phyloP scores from a whole-genome alignment of 1,140 invertebrate species.

The Phymorhynchus buccinoides region DNA sequence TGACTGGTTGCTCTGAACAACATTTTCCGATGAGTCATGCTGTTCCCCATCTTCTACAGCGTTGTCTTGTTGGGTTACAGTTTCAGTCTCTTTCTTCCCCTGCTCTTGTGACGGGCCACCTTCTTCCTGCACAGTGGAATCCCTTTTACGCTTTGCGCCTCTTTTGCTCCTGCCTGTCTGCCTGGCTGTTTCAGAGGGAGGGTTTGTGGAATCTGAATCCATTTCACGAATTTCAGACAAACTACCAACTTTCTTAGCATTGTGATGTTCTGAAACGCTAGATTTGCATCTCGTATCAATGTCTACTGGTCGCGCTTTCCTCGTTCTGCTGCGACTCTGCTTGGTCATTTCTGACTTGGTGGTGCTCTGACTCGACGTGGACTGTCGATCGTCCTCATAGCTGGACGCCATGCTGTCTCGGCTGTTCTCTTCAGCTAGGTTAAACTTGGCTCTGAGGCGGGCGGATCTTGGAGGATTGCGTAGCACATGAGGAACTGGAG shows the following conservation, averaged over 20 bases:
- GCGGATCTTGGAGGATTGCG: slow-evolving; percentile 29
- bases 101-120: background rate
- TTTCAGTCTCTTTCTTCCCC: slow-evolving; percentile 1
- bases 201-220: background rate
- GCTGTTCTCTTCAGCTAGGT: slow-evolving; percentile 13
- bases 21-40: background rate
- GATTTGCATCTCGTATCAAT: background rate
- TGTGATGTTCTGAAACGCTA: background rate
- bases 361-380: slow-evolving; percentile 20
- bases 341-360: slow-evolving; percentile 28
- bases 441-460: slow-evolving; percentile 27
- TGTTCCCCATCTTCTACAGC: background rate
- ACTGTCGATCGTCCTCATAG: slow-evolving; percentile 28
- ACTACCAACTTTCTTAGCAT: background rate
- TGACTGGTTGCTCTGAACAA: background rate
- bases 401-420: slow-evolving; percentile 11
- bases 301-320: background rate
- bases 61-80: background rate
- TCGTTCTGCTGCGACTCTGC: slow-evolving; percentile 33
- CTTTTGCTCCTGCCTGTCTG: background rate
- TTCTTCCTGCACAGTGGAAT: background rate
- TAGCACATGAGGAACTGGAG: slow-evolving; percentile 6
- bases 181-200: background rate
- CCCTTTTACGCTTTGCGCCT: background rate
- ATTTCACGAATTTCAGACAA: background rate